Evolutionary conservation across 23 tunicate genomes (phyloP).

Genomic region (Botrylloides violaceus): DNA sequence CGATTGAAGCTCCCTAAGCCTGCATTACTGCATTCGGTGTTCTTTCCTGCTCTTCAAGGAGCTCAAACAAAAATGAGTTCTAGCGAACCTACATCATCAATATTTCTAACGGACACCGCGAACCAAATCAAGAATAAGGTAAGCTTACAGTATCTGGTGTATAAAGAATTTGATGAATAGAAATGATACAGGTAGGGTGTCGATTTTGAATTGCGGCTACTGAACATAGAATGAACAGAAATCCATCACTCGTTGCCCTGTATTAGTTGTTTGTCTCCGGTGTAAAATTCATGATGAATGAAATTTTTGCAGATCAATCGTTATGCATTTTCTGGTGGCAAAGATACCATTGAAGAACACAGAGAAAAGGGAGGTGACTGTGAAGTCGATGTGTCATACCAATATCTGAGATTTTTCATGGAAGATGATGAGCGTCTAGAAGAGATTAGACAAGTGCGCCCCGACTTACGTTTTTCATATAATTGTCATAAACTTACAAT

Average conservation of each 20-base stretch:
- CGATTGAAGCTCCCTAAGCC: slow-evolving; percentile 64
- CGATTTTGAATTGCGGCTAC: not conserved
- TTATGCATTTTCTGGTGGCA: slow-evolving; percentile 94
- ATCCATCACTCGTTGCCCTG: too few relatives aligned
- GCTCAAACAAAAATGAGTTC: slow-evolving; percentile 97
- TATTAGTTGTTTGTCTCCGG: too few relatives aligned
- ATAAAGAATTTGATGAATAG: too few relatives aligned
- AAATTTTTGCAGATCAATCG: slow-evolving; percentile 81
- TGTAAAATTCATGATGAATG: too few relatives aligned
- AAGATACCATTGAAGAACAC: slow-evolving; percentile 75
- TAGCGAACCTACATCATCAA: slow-evolving; percentile 67
- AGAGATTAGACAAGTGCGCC: slow-evolving; percentile 47
- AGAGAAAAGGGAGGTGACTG: slow-evolving; percentile 75
- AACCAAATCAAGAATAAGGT: slow-evolving; percentile 92
- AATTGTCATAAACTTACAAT: not conserved
- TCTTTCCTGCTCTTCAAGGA: slow-evolving; percentile 99
- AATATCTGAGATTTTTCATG: slow-evolving; percentile 78
- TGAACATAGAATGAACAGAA: too few relatives aligned
- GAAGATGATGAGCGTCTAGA: slow-evolving; percentile 86
- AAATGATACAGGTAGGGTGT: not conserved
- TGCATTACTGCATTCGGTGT: slow-evolving; percentile 86
- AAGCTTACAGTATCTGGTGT: too few relatives aligned
- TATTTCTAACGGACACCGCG: slow-evolving; percentile 90
- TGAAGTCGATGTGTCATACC: slow-evolving; percentile 72
- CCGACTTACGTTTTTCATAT: not conserved